Conservation (phyloP, 2,888 invertebrate genomes). For the Nebria brevicollis region DNA sequence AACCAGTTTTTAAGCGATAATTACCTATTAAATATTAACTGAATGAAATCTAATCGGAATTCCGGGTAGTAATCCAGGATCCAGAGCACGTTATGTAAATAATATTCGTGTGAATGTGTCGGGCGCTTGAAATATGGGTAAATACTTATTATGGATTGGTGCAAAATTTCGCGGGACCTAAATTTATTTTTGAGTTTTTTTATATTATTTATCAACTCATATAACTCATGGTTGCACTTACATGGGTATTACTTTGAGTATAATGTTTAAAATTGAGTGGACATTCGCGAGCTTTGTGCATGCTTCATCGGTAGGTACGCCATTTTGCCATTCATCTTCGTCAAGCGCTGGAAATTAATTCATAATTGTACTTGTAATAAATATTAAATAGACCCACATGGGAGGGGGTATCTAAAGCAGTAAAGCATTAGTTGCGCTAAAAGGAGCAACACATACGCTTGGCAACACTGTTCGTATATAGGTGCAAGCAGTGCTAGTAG, state of each 20-base stretch:
- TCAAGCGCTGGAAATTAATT: slow-evolving; percentile 53
- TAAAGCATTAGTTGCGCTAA: too few species aligned
- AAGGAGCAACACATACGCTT: too few species aligned
- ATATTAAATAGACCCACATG: background rate
- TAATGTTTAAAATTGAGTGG: slow-evolving; percentile 64
- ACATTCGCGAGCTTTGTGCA: slow-evolving; percentile 70
- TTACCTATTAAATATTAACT: slow-evolving; percentile 81
- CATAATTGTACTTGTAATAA: background rate
- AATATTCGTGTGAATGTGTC: slow-evolving; percentile 76
- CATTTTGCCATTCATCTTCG: slow-evolving; percentile 70
- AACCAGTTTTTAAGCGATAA: background rate
- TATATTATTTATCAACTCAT: background rate
- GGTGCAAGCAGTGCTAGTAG: too few species aligned
- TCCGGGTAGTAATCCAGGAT: slow-evolving; percentile 79
- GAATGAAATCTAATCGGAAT: slow-evolving; percentile 75
- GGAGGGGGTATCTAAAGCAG: too few species aligned
- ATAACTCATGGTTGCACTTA: slow-evolving; percentile 57
- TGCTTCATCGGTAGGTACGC: slow-evolving; percentile 67
- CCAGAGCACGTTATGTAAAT: slow-evolving; percentile 81
- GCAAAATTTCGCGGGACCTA: slow-evolving; percentile 77
- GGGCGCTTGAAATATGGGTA: slow-evolving; percentile 83
- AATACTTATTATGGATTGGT: slow-evolving; percentile 70
- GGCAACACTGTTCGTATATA: too few species aligned
- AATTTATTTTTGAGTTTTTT: slow-evolving; percentile 51
- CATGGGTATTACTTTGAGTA: slow-evolving; percentile 70